Conservation (phyloP, 2,797 vertebrate genomes). For the Gymnocypris eckloni region DNA sequence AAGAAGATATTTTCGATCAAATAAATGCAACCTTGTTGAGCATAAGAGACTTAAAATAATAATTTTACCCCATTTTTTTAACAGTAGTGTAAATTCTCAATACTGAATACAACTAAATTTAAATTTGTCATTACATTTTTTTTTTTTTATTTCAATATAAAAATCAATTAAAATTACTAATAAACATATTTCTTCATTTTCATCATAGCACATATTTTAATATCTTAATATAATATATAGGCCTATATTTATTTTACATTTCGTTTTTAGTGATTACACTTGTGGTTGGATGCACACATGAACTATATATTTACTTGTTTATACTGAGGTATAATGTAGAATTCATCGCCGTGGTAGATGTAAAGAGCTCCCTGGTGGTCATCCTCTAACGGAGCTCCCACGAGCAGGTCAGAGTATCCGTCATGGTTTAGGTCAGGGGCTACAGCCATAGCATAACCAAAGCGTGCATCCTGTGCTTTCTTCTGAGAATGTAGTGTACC, state of each 20-base stretch:
- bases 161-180: background rate
- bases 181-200: background rate
- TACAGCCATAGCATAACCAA: constrained; percentile 87
- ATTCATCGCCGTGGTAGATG: constrained; percentile 84
- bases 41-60: background rate
- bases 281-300: background rate
- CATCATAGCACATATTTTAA: background rate
- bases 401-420: constrained; percentile 82
- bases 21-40: background rate
- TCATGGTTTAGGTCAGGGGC: constrained; percentile 92
- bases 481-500: constrained; percentile 82
- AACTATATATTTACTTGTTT: constrained; percentile 80
- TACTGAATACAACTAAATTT: background rate
- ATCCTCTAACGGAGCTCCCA: constrained; percentile 93
- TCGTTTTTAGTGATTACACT: background rate
- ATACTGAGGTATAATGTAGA: constrained; percentile 76
- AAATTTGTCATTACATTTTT: too few species aligned
- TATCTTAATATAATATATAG: background rate
- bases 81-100: background rate
- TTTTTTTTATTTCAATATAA: background rate
- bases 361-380: constrained; percentile 91
- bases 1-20: background rate
- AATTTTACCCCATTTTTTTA: background rate
- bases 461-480: constrained; percentile 86
- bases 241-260: background rate